Base-by-base conservation (phyloP, 2,113 vertebrate species). In the Dicerorhinus sumatrensis region DNA sequence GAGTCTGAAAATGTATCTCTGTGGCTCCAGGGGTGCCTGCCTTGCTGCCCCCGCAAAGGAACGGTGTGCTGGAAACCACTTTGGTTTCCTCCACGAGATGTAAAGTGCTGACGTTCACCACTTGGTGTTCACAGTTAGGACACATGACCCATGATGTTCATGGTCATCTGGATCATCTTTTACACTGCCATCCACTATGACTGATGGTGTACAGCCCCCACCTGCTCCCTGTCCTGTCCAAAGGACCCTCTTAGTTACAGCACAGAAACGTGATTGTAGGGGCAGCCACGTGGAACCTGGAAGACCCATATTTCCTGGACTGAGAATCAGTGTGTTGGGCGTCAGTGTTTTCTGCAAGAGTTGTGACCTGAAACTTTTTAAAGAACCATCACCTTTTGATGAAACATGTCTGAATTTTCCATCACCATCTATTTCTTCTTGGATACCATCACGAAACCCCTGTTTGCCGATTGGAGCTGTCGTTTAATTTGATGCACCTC, bases 91-190 rank as follows among this genome's bases (percentile, higher is more conserved):
- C 76, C 51, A 42, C 51, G 56, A 76, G 62, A 27, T 42, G 23
- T n/a, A 82, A 76, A 73, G 27, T 77, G 62, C 56, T 87, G 69
- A 77, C 29, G 56, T 33, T 94, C 3, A 51, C 60, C n/a, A 39
- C 36, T 84, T 89, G 33, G 21, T 77, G 21, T 60, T 65, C 79
- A 86, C 62, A 51, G 5, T 42, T 81, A 62, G 9, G 31, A 81
- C 16, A 9, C 31, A 29, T 23, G 48, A 33, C 39, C 27, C 27
- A 31, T 60, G n/a, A n/a, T n/a, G n/a, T n/a, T n/a, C n/a, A n/a
- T n/a, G 99, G 99, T 99, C 98, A 99, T 99, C 93, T 99, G 99
- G 99, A 99, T 99, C 98, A 99, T 99, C 98, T 99, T 99, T 99
- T 99, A 99, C 98, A 99, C 99, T 96, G 99, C 99, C 96, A 99